Base-by-base conservation (phyloP, 1,140 invertebrate species). In the Dendroctonus ponderosae region DNA sequence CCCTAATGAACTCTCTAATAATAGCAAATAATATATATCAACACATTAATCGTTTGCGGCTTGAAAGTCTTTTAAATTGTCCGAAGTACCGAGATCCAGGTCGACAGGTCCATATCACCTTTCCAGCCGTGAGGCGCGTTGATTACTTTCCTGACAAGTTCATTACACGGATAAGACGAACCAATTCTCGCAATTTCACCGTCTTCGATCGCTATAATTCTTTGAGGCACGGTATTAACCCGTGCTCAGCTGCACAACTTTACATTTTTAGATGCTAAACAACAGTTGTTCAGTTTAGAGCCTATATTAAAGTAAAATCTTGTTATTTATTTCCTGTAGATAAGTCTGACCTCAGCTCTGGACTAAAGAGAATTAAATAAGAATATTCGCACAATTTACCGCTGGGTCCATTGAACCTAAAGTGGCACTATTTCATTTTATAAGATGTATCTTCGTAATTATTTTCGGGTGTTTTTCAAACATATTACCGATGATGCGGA, bases 21-120 rank as follows among this genome's bases (percentile, higher is more conserved):
- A 26, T 26, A 26, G 26, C 26, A 26, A 26, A 40, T 9, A 42
- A 40, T 40, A 11, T 43, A 14, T 43, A 40, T n/a, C 8, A 64
- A 37, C 39, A n/a, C 62, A 64, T 64, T 56, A 64, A 64, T 64
- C 62, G 62, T 40, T 49, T 42, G 42, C 41, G 53, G 63, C 54
- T 58, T 60, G 48, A n/a, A 57, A 37, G 56, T 60, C 44, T 39
- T 46, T 43, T n/a, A 65, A 48, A 46, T 11, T 46, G 8, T 12
- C 43, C 38, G 48, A 51, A 5, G 37, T 7, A 44, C 37, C 49
- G 43, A 39, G 14, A 50, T 66, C 39, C 41, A 54, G 58, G 50
- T 54, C 65, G 65, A 67, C 65, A 67, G 65, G 65, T 67, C 58
- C 65, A 67, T 59, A 67, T 67, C 65, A 67, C 65, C 65, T 67